These are phyloP conservation scores for Aphodius sticticus DNA, from an alignment of 2,888 invertebrate species.

Conservation along the genomic window DNA sequence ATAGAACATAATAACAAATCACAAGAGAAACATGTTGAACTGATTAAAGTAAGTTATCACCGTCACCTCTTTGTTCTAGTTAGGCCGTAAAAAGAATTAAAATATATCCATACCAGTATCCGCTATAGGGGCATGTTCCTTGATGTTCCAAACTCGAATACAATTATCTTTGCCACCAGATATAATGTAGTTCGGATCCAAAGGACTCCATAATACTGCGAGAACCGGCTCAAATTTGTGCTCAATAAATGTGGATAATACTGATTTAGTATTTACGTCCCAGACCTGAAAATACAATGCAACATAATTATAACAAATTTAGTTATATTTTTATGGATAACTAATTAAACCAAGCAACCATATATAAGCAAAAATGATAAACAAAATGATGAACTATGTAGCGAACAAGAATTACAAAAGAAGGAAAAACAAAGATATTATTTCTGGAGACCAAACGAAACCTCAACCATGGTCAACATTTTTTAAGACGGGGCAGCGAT, in stretches of 20 bases:
- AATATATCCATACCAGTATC: conserved; percentile 25
- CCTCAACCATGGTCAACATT: too few relatives aligned
- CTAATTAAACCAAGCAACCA: too few relatives aligned
- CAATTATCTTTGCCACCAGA: conserved; percentile 74
- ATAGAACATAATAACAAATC: conserved; percentile 5
- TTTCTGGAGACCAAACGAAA: too few relatives aligned
- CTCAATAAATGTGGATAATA: conserved; percentile 68
- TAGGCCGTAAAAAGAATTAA: neutral
- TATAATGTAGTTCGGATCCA: conserved; percentile 67
- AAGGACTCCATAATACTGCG: conserved; percentile 71
- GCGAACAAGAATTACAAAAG: too few relatives aligned
- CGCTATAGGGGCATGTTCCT: conserved; percentile 35
- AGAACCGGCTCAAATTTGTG: conserved; percentile 66
- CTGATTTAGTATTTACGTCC: conserved; percentile 65
- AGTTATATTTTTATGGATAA: too few relatives aligned
- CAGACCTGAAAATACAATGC: conserved; percentile 64
- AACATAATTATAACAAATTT: neutral
- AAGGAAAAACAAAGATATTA: too few relatives aligned
- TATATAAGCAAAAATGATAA: too few relatives aligned
- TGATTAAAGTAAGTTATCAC: too few relatives aligned
- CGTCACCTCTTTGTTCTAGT: conserved; percentile 11
- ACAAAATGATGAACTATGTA: too few relatives aligned
- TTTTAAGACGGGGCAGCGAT: too few relatives aligned
- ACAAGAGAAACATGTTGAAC: conserved; percentile 25
- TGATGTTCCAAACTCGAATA: conserved; percentile 71